phyloP scores from a whole-genome alignment of 1,140 invertebrate genomes.

The Zaprionus kolodkinae region DNA sequence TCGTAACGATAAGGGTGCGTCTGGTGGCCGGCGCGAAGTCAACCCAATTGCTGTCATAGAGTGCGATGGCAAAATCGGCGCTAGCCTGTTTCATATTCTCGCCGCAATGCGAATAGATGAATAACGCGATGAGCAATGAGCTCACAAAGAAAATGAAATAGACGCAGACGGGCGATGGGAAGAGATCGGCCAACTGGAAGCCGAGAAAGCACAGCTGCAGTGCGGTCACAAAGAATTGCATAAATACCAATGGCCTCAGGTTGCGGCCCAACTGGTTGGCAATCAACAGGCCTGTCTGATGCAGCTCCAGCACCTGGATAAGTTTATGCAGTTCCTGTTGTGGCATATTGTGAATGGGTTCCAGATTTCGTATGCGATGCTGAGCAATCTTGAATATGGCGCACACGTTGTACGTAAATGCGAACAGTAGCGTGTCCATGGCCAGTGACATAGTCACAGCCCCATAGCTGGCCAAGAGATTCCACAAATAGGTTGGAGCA shows the following conservation, averaged over 20 bases:
- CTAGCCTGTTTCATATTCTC: conserved; percentile 70
- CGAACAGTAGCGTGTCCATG: conserved; percentile 66
- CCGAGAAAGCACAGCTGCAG: conserved; percentile 69
- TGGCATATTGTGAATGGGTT: conserved; percentile 6
- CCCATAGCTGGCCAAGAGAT: conserved; percentile 58
- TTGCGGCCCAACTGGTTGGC: conserved; percentile 43
- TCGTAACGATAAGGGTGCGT: conserved; percentile 38
- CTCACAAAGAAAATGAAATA: conserved; percentile 64
- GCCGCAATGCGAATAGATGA: conserved; percentile 71
- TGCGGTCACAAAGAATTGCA: conserved; percentile 65
- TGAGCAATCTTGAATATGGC: conserved; percentile 68
- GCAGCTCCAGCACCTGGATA: conserved; percentile 51
- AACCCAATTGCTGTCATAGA: conserved; percentile 61
- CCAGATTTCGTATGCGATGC: conserved; percentile 51
- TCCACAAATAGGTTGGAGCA: conserved; percentile 67
- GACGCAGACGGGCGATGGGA: conserved; percentile 56
- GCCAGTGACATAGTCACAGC: conserved; percentile 64
- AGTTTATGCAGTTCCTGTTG: conserved; percentile 36
- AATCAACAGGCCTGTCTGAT: conserved; percentile 60
- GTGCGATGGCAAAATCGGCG: conserved; percentile 51
- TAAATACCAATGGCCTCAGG: conserved; percentile 55
- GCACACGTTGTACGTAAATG: conserved; percentile 70
- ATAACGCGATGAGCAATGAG: conserved; percentile 62
- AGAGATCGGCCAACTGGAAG: conserved; percentile 66
- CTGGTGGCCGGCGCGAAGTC: conserved; percentile 54